Percentiles rank a stretch among this genome's conserved stretches.
These are phyloP conservation scores for Eupithecia tripunctaria DNA, from an alignment of 2,888 invertebrate genomes.

Conservation along the genomic window DNA sequence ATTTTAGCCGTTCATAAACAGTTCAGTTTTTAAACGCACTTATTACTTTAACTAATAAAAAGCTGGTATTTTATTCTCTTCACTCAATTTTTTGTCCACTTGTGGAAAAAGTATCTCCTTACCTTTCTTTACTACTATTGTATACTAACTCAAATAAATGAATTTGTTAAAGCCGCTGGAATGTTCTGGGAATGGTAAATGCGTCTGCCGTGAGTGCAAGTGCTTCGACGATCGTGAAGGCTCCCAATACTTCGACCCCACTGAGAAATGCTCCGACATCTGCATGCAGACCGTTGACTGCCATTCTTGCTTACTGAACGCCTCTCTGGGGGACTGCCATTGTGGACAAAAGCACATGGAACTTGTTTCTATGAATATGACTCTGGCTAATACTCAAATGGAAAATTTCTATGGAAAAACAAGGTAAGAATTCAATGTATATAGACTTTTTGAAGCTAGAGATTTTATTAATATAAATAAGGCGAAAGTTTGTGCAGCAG, in stretches of 20 bases:
- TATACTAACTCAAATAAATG: neutral
- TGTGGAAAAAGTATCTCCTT: neutral
- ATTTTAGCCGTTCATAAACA: neutral
- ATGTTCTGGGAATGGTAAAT: conserved; percentile 72
- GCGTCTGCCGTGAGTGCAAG: conserved; percentile 64
- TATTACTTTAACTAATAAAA: neutral
- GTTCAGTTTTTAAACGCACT: neutral
- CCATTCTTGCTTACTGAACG: conserved; percentile 59
- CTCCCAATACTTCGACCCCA: conserved; percentile 67
- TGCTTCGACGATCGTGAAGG: conserved; percentile 63
- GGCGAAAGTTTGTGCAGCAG: neutral
- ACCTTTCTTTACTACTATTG: neutral
- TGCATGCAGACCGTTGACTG: conserved; percentile 60
- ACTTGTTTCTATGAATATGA: conserved; percentile 50
- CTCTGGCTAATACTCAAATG: conserved; percentile 42
- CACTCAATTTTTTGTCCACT: too few relatives aligned
- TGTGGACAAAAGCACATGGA: conserved; percentile 16
- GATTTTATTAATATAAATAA: neutral
- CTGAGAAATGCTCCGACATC: conserved; percentile 64
- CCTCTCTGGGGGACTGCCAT: conserved; percentile 41
- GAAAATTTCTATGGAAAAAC: conserved; percentile 42
- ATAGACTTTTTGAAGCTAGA: neutral
- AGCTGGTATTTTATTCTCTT: too few relatives aligned
- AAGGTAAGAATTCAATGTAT: neutral
- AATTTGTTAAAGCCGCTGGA: conserved; percentile 47